Conservation (phyloP, 2,797 vertebrate species). For the Hippopotamyrus pictus region DNA sequence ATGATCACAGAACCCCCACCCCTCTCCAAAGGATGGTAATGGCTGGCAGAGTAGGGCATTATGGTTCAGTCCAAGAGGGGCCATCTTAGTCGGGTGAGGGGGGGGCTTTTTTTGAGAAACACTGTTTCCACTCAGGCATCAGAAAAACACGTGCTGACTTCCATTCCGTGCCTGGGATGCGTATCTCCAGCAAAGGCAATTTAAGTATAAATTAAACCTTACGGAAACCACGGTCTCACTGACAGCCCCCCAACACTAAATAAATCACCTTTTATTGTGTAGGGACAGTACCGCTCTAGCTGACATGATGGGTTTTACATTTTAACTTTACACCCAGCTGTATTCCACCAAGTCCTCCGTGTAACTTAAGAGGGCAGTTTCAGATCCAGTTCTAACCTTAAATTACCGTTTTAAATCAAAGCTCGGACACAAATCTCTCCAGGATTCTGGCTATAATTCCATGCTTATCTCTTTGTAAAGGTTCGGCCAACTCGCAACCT, state of each 20-base stretch:
- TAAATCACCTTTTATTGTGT: slow-evolving; percentile 64
- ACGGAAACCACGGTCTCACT: slow-evolving; percentile 38
- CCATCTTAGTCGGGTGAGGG: slow-evolving; percentile 21
- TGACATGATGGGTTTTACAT: slow-evolving; percentile 60
- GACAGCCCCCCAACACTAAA: slow-evolving; percentile 30
- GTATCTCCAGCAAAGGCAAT: slow-evolving; percentile 33
- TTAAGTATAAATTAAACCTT: slow-evolving; percentile 66
- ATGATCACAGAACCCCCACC: slow-evolving; percentile 67
- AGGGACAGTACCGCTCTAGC: slow-evolving; percentile 45
- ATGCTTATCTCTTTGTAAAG: slow-evolving; percentile 26
- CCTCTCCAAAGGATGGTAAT: slow-evolving; percentile 54
- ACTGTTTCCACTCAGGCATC: background rate
- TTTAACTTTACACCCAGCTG: slow-evolving; percentile 53
- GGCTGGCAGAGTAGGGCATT: slow-evolving; percentile 55
- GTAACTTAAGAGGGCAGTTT: slow-evolving; percentile 44
- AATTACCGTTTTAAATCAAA: slow-evolving; percentile 57
- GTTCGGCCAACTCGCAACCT: background rate
- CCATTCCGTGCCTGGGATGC: background rate
- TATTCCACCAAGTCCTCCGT: slow-evolving; percentile 11
- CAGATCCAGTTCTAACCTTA: slow-evolving; percentile 47
- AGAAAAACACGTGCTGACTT: background rate
- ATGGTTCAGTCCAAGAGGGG: slow-evolving; percentile 34
- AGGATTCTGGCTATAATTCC: slow-evolving; percentile 39
- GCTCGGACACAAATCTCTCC: slow-evolving; percentile 42
- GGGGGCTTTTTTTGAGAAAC: background rate